A percentile compares a stretch with the other conserved stretches of the same genome.
Conservation (phyloP, 1,140 invertebrate genomes). For the Ceratosolen solmsi region DNA sequence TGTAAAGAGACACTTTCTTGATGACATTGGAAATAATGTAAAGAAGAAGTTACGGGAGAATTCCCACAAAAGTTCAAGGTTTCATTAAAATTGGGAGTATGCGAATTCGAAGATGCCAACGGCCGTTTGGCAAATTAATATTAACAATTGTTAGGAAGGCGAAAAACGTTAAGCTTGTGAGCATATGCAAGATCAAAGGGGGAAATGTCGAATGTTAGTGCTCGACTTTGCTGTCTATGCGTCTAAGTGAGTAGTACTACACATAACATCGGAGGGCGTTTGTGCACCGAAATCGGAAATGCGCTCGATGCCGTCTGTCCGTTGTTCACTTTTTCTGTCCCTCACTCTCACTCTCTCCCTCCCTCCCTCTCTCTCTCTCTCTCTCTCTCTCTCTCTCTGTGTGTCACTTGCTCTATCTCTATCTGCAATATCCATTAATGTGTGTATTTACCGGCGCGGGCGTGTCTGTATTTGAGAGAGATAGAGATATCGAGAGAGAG, state of each 20-base stretch:
- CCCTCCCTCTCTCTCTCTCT: neutral
- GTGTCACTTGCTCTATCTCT: too few species aligned
- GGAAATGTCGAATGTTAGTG: constrained; percentile 35
- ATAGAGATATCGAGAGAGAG: too few species aligned
- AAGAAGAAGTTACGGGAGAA: too few species aligned
- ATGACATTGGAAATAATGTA: too few species aligned
- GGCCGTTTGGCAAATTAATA: constrained; percentile 23
- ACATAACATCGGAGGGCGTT: constrained; percentile 24
- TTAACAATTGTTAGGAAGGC: constrained; percentile 39
- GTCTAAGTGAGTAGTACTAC: neutral
- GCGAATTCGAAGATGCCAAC: neutral
- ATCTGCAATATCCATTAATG: too few species aligned
- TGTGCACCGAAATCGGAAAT: constrained; percentile 63
- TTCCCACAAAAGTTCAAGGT: too few species aligned
- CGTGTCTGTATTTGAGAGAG: too few species aligned
- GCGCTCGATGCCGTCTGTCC: constrained; percentile 59
- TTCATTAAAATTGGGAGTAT: neutral
- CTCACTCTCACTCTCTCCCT: neutral
- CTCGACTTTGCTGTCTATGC: constrained; percentile 7
- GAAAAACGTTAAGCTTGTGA: neutral
- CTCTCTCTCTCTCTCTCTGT: constrained; percentile 8
- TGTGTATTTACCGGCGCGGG: too few species aligned
- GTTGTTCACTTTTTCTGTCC: constrained; percentile 13
- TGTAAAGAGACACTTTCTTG: too few species aligned
- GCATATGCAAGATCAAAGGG: neutral